Evolutionary conservation across 2,113 vertebrate genomes (phyloP).

Genomic region (Corythaeola cristata): DNA sequence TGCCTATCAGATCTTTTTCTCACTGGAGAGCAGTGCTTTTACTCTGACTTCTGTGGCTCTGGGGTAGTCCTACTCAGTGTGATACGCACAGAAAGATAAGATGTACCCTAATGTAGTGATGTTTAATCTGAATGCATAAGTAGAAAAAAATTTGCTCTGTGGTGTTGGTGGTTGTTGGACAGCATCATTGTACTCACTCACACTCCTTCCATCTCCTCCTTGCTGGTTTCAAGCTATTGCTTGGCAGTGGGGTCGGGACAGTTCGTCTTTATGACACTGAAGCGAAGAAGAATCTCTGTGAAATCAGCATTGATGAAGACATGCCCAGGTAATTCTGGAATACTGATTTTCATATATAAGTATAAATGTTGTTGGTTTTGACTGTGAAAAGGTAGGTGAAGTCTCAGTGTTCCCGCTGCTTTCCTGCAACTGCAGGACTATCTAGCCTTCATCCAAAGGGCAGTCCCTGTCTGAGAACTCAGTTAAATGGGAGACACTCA

Average conservation of each 20-base stretch:
- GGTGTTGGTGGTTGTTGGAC: not conserved
- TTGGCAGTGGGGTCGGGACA: constrained; percentile 92
- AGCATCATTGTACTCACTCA: not conserved
- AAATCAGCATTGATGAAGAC: constrained; percentile 89
- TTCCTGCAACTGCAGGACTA: not conserved
- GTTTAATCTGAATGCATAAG: not conserved
- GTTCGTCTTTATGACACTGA: constrained; percentile 96
- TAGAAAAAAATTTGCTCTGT: not conserved
- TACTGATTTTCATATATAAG: not conserved
- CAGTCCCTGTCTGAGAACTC: not conserved
- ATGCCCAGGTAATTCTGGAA: constrained; percentile 85
- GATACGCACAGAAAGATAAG: not conserved
- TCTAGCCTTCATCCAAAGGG: not conserved
- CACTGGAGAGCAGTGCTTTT: not conserved
- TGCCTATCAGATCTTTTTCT: not conserved
- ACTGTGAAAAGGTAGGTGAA: not conserved
- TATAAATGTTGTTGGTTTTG: not conserved
- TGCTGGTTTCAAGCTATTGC: constrained; percentile 81
- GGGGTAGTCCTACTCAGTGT: not conserved
- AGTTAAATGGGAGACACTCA: not conserved
- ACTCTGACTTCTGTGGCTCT: not conserved
- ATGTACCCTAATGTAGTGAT: not conserved
- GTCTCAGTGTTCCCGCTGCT: not conserved
- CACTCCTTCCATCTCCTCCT: not conserved
- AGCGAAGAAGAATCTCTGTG: constrained; percentile 96